A percentile compares a stretch with the other conserved stretches of the same genome.
These are phyloP conservation scores for Pyrgilauda ruficollis DNA, from an alignment of 2,113 vertebrate species.

Conservation along the genomic window DNA sequence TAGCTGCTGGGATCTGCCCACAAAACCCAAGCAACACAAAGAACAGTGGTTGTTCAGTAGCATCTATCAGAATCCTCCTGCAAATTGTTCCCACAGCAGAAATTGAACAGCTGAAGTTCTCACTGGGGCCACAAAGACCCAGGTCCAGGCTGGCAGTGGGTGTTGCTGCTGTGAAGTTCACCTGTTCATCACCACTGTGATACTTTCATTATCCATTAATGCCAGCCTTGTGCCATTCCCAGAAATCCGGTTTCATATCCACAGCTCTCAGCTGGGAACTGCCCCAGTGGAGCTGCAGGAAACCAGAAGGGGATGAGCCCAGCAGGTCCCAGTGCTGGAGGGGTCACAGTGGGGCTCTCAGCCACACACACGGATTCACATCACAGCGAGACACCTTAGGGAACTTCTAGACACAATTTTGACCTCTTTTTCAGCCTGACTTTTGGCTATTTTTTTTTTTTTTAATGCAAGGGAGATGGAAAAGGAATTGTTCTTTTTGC, in stretches of 20 bases:
- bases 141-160: background rate
- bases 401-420: background rate
- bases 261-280: rapidly evolving
- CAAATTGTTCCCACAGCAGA: background rate
- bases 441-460: background rate
- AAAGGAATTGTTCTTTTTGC: background rate
- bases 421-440: background rate
- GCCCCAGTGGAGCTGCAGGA: rapidly evolving
- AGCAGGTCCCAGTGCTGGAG: background rate
- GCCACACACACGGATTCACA: background rate
- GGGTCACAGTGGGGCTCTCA: background rate
- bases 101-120: background rate
- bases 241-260: rapidly evolving
- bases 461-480: background rate
- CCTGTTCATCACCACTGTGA: background rate
- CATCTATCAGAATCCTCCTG: background rate
- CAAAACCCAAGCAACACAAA: background rate
- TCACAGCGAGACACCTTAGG: background rate
- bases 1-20: background rate
- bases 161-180: background rate
- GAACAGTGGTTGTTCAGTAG: background rate
- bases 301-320: rapidly evolving
- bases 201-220: background rate
- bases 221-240: background rate
- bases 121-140: background rate